Evolutionary conservation across 2,888 invertebrate species (phyloP).

Genomic region (Hecatera dysodea): DNA sequence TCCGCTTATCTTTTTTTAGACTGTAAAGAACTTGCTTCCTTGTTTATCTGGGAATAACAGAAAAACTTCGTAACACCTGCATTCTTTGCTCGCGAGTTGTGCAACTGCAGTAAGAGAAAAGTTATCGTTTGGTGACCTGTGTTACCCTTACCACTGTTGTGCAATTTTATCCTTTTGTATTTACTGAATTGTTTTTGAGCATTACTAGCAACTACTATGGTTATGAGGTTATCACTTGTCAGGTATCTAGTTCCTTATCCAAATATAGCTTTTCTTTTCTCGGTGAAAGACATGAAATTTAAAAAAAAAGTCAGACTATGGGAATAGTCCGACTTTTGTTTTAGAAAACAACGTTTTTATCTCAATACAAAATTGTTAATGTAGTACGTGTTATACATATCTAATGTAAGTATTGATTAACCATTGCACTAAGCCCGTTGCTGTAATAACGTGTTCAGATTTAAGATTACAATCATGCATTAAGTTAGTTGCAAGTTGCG

Average conservation of each 20-base stretch:
- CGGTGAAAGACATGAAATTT: no score
- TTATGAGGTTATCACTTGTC: no score
- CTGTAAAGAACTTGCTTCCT: conserved; percentile 48
- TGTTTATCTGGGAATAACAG: conserved; percentile 46
- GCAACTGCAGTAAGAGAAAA: conserved; percentile 36
- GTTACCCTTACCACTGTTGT: conserved; percentile 24
- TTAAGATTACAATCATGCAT: conserved; percentile 51
- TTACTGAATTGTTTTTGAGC: background rate
- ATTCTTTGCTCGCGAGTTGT: conserved; percentile 40
- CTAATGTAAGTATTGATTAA: conserved; percentile 16
- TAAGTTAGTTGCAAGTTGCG: conserved; percentile 35
- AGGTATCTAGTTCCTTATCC: background rate
- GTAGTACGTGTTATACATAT: background rate
- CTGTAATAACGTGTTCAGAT: conserved; percentile 33
- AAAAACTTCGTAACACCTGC: conserved; percentile 50
- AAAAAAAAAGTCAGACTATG: no score
- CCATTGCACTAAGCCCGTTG: background rate
- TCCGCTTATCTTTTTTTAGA: conserved; percentile 51
- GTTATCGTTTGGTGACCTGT: conserved; percentile 20
- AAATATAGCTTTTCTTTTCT: background rate
- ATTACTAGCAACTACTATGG: background rate
- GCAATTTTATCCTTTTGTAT: conserved; percentile 15
- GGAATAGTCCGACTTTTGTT: background rate
- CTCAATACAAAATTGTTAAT: background rate
- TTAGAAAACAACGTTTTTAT: background rate